A percentile compares a stretch with the other conserved stretches of the same genome.
Conservation (phyloP, 1,140 invertebrate genomes). For the Thalassaphorura encarpata region DNA sequence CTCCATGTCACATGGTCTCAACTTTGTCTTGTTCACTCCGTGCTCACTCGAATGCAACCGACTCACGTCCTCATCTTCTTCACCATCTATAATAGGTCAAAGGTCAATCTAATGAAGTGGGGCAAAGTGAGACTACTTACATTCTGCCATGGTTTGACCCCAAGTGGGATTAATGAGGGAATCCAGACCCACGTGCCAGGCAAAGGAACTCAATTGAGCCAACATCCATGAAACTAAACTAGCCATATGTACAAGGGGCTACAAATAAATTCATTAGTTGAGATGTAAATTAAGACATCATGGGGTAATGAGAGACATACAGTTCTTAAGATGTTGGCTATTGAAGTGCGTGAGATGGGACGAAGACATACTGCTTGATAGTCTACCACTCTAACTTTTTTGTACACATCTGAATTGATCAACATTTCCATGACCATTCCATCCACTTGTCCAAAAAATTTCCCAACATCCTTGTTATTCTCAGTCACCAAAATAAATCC, state of each 20-base stretch:
- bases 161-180: not conserved
- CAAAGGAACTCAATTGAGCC: no score
- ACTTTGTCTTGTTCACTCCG: slow-evolving; percentile 54
- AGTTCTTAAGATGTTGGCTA: slow-evolving; percentile 37
- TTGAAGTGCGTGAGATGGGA: slow-evolving; percentile 41
- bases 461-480: slow-evolving; percentile 51
- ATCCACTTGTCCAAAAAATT: slow-evolving; percentile 84
- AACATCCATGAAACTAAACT: no score
- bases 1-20: slow-evolving; percentile 71
- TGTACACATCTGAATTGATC: slow-evolving; percentile 80
- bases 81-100: no score
- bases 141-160: not conserved
- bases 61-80: no score
- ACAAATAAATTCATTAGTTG: no score
- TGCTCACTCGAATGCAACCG: not conserved
- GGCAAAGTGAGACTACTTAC: no score
- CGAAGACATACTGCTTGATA: slow-evolving; percentile 80
- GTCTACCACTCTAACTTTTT: slow-evolving; percentile 70
- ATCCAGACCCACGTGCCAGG: not conserved
- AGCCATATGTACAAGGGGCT: no score
- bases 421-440: slow-evolving; percentile 90
- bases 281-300: no score
- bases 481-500: slow-evolving; percentile 88
- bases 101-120: no score
- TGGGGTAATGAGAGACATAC: slow-evolving; percentile 40